These are phyloP conservation scores for Mugil cephalus DNA, from an alignment of 2,113 vertebrate species.

Conservation along the genomic window DNA sequence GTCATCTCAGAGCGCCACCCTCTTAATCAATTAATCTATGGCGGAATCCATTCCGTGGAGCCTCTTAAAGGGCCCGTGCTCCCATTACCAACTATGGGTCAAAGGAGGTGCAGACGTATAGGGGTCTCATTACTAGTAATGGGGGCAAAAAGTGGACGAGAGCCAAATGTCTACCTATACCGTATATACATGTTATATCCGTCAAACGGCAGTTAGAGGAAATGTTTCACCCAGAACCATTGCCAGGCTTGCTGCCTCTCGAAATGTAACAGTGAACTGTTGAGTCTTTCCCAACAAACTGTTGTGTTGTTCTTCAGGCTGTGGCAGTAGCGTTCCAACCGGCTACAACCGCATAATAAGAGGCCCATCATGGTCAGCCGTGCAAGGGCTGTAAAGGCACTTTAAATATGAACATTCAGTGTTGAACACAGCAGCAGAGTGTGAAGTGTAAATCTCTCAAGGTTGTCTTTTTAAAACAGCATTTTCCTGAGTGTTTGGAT, in stretches of 20 bases:
- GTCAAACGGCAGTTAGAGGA: conserved; percentile 47
- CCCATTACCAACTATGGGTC: conserved; percentile 50
- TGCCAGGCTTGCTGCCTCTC: conserved; percentile 19
- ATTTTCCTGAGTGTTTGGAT: not conserved
- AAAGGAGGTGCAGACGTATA: conserved; percentile 38
- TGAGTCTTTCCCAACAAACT: conserved; percentile 54
- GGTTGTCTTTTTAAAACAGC: not conserved
- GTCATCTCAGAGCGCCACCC: conserved; percentile 76
- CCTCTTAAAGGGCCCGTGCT: conserved; percentile 73
- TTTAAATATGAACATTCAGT: conserved; percentile 13
- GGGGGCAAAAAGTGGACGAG: conserved; percentile 14
- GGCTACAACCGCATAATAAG: conserved; percentile 27
- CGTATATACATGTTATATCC: conserved; percentile 49
- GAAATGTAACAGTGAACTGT: conserved; percentile 3
- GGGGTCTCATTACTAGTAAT: conserved; percentile 50
- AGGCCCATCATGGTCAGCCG: conserved; percentile 2
- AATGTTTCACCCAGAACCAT: conserved; percentile 30
- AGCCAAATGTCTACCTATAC: conserved; percentile 20
- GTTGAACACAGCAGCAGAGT: not conserved
- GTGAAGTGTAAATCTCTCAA: conserved; percentile 15
- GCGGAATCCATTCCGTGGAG: conserved; percentile 71
- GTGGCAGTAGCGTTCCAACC: not conserved
- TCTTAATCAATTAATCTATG: conserved; percentile 87
- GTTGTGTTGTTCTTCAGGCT: conserved; percentile 37
- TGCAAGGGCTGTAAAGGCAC: not conserved